Base-by-base conservation (phyloP, 1,140 invertebrate genomes). In the Drosophila nasuta region DNA sequence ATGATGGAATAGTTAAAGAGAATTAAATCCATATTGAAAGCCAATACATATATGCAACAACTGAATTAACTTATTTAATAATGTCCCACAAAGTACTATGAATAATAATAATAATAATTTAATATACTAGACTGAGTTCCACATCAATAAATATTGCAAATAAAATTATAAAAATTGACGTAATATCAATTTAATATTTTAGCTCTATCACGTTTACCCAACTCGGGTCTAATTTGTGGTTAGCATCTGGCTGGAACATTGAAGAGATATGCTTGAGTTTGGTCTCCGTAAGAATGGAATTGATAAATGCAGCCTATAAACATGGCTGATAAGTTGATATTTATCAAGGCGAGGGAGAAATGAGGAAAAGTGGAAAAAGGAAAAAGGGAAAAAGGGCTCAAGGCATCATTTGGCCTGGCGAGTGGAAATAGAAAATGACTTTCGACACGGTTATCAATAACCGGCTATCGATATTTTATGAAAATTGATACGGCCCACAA, bases 401-500 rank as follows among this genome's bases (percentile, higher is more conserved):
- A 49, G 11, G 33, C 63, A 58, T 54, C 73, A 66, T 65, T 43
- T 63, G 59, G 59, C 68, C 62, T 3, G 20, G 62, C 13, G 45
- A 52, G 52, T 62, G 75, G 51, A 69, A 74, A 88, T 88, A 69
- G 72, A 77, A 82, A 89, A 85, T 85, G 85, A 89, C 85, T 88
- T 88, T 88, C 69, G 85, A 77, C 63, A 88, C 75, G 85, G 85
- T 89, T 88, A 88, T 88, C 85, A 88, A 88, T 88, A 88, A 88
- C 75, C 66, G 76, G 81, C 75, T 77, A 89, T 89, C 85, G 85
- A 89, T 89, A 89, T 89, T 81, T 89, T 89, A 89, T 89, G 82
- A 90, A 89, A 89, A 85, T 75, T 85, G 85, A 89, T 89, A 81
- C 85, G 85, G 64, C 77, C 56, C 82, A 75, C 65, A 71, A 13